Percentiles rank a stretch among this genome's conserved stretches.
Evolutionary conservation across 1,140 invertebrate genomes (phyloP).

Genomic region (Ceratina japonica): DNA sequence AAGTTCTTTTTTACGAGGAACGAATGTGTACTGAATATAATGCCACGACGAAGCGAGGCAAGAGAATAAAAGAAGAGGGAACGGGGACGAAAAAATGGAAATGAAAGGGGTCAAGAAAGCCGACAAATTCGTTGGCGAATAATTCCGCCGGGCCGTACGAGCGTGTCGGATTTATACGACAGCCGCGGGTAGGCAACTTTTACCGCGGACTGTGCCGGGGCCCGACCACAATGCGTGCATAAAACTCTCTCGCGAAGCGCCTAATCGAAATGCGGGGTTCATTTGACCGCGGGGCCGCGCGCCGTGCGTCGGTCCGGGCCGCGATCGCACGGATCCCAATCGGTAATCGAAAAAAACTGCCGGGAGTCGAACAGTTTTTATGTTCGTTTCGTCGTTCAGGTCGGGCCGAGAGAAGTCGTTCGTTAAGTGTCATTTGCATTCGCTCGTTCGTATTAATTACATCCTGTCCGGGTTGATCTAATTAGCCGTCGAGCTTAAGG

Average conservation of each 20-base stretch:
- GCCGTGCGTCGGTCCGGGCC: too few species aligned
- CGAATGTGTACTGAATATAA: too few species aligned
- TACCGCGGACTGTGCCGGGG: slow-evolving; percentile 34
- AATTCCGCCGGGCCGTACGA: slow-evolving; percentile 17
- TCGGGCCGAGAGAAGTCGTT: slow-evolving; percentile 33
- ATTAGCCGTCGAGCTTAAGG: slow-evolving; percentile 57
- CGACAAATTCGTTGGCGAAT: slow-evolving; percentile 36
- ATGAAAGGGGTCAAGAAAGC: slow-evolving; percentile 19
- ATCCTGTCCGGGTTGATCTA: slow-evolving; percentile 49
- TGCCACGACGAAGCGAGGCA: not conserved
- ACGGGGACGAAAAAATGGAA: slow-evolving; percentile 2
- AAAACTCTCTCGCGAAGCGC: slow-evolving; percentile 50
- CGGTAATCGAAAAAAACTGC: slow-evolving; percentile 51
- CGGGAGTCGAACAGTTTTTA: slow-evolving; percentile 26
- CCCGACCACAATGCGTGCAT: slow-evolving; percentile 42
- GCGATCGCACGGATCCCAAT: slow-evolving; percentile 40
- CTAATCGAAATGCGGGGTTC: slow-evolving; percentile 53
- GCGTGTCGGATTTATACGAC: slow-evolving; percentile 21
- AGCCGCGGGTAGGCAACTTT: slow-evolving; percentile 27
- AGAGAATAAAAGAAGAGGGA: not conserved
- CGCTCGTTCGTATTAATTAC: slow-evolving; percentile 51
- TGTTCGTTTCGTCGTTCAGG: not conserved
- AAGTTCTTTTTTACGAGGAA: not conserved
- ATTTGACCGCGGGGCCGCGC: slow-evolving; percentile 48
- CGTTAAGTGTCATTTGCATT: slow-evolving; percentile 63